A percentile compares a stretch with the other conserved stretches of the same genome.
Conservation (phyloP, 1,140 invertebrate genomes). For the Andrena cerasifolii region DNA sequence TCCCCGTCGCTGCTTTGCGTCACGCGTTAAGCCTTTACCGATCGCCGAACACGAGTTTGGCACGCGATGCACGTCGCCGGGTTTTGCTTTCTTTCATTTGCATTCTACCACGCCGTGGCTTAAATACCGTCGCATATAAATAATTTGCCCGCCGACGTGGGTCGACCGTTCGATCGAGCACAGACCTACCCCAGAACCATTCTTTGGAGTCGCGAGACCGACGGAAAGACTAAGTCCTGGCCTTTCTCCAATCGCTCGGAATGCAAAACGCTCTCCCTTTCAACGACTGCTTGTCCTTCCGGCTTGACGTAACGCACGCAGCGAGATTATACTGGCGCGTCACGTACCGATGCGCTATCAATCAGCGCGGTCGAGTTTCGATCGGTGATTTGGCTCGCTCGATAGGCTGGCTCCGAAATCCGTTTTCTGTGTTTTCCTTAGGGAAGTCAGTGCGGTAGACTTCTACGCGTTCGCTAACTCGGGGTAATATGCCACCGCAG, state of each 20-base stretch:
- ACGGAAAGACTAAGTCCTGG: constrained; percentile 50
- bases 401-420: too few relatives aligned
- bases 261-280: constrained; percentile 42
- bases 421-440: too few relatives aligned
- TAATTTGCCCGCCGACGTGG: constrained; percentile 39
- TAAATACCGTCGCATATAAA: constrained; percentile 56
- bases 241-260: constrained; percentile 57
- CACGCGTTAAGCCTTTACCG: constrained; percentile 10
- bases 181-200: background rate
- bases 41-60: constrained; percentile 2
- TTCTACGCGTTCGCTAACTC: too few relatives aligned
- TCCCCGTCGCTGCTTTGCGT: background rate
- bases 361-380: background rate
- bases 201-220: background rate
- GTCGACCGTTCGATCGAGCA: background rate
- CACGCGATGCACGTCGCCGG: constrained; percentile 54
- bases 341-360: background rate
- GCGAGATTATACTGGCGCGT: background rate
- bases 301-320: constrained; percentile 21
- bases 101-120: constrained; percentile 46
- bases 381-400: too few relatives aligned
- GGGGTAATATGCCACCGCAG: too few relatives aligned
- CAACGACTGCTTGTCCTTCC: constrained; percentile 8
- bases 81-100: constrained; percentile 70
- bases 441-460: too few relatives aligned